These are phyloP conservation scores for Drosophila pachea DNA, from an alignment of 1,140 invertebrate genomes.

Conservation along the genomic window DNA sequence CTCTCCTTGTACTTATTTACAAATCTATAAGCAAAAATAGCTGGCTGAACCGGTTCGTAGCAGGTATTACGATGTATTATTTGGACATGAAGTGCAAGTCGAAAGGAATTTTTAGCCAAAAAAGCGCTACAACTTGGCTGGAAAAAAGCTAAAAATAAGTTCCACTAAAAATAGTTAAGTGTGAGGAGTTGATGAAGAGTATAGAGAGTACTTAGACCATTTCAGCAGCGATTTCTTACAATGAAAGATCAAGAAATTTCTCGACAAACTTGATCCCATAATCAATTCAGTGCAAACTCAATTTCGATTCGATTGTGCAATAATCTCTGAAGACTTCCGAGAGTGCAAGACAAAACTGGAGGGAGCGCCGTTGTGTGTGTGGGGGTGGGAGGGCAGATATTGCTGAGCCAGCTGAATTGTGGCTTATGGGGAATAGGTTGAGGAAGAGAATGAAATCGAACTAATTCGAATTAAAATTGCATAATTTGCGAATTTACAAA, in stretches of 20 bases:
- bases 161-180: no score
- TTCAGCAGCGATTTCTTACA: no score
- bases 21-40: background rate
- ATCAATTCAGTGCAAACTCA: no score
- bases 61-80: background rate
- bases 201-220: no score
- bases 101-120: background rate
- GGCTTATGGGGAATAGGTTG: background rate
- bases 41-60: background rate
- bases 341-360: no score
- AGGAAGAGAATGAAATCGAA: constrained; percentile 2
- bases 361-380: no score
- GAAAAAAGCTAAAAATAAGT: background rate
- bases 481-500: background rate
- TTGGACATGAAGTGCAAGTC: background rate
- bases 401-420: background rate
- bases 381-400: background rate
- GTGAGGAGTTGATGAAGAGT: no score
- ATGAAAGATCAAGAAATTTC: no score
- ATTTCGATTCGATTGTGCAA: no score
- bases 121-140: no score
- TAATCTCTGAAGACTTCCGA: no score
- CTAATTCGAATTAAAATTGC: constrained; percentile 2
- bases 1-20: background rate
- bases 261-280: no score